Base-by-base conservation (phyloP, 2,113 vertebrate species). In the Hipposideros armiger region DNA sequence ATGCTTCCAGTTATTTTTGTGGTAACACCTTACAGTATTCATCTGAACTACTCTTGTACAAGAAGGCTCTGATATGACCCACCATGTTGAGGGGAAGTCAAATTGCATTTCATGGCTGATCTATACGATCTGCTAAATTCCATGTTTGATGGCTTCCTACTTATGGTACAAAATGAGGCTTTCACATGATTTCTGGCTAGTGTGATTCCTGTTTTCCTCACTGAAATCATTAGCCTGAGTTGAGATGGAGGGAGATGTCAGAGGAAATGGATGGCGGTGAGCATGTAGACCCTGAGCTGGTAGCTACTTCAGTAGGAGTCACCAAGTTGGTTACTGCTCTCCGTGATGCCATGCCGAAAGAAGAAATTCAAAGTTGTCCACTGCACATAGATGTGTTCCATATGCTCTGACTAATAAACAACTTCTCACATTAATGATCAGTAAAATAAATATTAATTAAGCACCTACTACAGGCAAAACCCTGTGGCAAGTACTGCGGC, bases 41-140 rank as follows among this genome's bases (percentile, higher is more conserved):
- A 36, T 82, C 90, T 84, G 30, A 73, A 84, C 4, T 52, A 11
- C 30, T 4, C 7, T 81, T 88, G 32, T 67, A 14, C 6, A 74
- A 82, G 69, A 92, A 74, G 9, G 3, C 30, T 90, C 67, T 92
- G 26, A 32, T 73, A 87, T 30, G 50, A 66, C 9, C 3, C 19
- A 64, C 13, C 17, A 40, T 69, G 70, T 69, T 87, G 19, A 64
- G 20, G 0, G 13, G 16, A 81, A 91, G 19, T 76, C 28, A 93
- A 80, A 90, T 74, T 47, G 28, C 73, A 66, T 58, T 85, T 88
- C 45, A 73, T 88, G 30, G 24, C 78, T 80, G 42, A 87, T 50
- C 66, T 86, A 4, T 50, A 95, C 69, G 32, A 50, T 87, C 47
- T 90, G 16, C 45, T 85, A 66, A 85, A 91, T 77, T 96, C 47